Evolutionary conservation across 2,797 vertebrate genomes (phyloP), one percentile per base, ranked within the genome.

Genomic region (Psittacula echo): DNA sequence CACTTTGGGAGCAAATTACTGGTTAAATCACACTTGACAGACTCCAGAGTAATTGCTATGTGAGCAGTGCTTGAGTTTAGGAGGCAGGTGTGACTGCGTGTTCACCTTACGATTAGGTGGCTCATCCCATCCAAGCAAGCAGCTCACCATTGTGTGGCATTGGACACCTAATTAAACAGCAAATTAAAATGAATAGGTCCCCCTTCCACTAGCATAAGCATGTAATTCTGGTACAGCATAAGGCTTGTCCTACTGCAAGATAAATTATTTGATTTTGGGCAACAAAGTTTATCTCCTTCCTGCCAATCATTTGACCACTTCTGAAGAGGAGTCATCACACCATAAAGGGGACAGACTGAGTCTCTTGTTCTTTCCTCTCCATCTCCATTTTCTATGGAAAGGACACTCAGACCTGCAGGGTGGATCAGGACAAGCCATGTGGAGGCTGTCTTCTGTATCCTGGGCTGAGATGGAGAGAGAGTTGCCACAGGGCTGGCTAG

Each of bases 81-180:
- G 37, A 68, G 71, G 86, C 82, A 91, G 68, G 26, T 2, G 1
- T 41, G 85, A 23, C 58, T 47, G 34, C 1, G 0, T 39, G 47
- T 26, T 54, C 78, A 48, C 61, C 88, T 90, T 71, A 67, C 86
- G 85, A 8, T 51, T 64, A 82, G 54, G 37, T 82, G 71, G 30
- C 56, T 94, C 17, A 16, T 74, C 68, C 75, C 72, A 87, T 72
- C 74, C 86, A 61, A 74, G 62, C 47, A 66, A 68, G 60, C 3
- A 1, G 76, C 65, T 85, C 72, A 51, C 65, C 48, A 24, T 9
- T 90, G 54, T 81, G 20, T 42, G 34, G 47, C 41, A 56, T 12
- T 62, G 72, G 89, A 45, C 78, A 95, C 32, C 42, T 80, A 91
- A 94, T 95, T 91, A 92, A 94, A 93, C 73, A 85, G 34, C 48